Evolutionary conservation across 2,797 vertebrate species (phyloP).

Genomic region (Ammospiza maritima): DNA sequence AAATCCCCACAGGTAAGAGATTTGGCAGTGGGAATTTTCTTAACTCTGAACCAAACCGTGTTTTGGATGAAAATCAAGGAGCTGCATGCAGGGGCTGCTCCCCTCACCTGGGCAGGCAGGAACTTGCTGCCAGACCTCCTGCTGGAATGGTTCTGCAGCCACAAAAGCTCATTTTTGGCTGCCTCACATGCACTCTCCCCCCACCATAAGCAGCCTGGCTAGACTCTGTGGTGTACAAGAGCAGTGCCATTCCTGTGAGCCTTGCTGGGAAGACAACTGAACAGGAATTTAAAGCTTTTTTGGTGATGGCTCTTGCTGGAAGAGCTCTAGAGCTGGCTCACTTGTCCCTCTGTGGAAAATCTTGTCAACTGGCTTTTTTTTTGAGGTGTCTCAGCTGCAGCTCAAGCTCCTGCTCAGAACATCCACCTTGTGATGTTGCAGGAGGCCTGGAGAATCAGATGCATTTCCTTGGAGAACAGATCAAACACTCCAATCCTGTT

Average conservation of each 20-base stretch:
- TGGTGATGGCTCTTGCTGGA: not conserved
- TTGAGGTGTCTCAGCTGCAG: not conserved
- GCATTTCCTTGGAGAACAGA: not conserved
- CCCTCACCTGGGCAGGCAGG: not conserved
- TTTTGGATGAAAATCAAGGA: not conserved
- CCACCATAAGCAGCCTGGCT: not conserved
- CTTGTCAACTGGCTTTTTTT: not conserved
- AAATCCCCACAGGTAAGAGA: not conserved
- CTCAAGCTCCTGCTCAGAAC: not conserved
- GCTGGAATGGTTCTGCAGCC: not conserved
- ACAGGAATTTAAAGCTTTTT: not conserved
- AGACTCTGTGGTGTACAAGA: fast-evolving
- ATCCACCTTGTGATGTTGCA: not conserved
- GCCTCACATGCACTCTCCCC: fast-evolving
- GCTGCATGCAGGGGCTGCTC: fast-evolving
- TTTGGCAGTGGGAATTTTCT: not conserved
- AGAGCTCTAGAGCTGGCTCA: not conserved
- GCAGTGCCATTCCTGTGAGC: not conserved
- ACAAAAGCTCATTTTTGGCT: not conserved
- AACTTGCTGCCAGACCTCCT: not conserved
- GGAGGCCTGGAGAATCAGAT: not conserved
- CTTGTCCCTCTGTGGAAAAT: not conserved
- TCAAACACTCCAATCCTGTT: not conserved
- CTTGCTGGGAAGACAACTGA: not conserved
- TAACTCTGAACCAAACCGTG: not conserved